Evolutionary conservation across 30 jellyfish, hydroid and myxozoan genomes (phyloP), one percentile per base, ranked within the genome.

Genomic region (Hydra vulgaris): DNA sequence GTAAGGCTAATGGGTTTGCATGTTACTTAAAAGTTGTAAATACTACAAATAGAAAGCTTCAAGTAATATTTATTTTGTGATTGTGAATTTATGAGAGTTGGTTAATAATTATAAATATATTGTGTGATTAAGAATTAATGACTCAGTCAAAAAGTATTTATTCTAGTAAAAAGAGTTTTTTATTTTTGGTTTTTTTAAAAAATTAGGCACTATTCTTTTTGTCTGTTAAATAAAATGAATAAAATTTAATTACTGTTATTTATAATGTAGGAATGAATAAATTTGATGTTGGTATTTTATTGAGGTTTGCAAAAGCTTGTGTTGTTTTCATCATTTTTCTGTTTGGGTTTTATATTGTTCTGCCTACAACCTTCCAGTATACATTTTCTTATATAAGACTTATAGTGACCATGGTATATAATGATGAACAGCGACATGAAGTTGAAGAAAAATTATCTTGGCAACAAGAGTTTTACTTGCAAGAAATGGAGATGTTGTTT

Each of bases 401-500:
- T 24, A 83, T 84, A 20, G 25, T 79, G 12, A 26, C 67, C 23
- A 87, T 87, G 95, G 87, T 78, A 0, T 83, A 27, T 71, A 74
- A 83, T 54, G 98, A 92, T 52, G 23, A 74, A 15, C 87, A 85
- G 19, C 80, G 96, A 70, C 84, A 75, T 54, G 7, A 77, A 53
- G 79, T 83, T 54, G 98, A 86, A 21, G 80, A 84, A 8, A 21
- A 54, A 16, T 54, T 92, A 66, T 82, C 88, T 27, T 85, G 87
- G 72, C 79, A 74, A 56, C 79, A 85, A 17, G 98, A 83, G 40
- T 92, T 87, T 85, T 89, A 91, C 40, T 66, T 92, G 22, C 98
- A 92, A 53, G 89, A 79, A 75, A 78, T 78, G 79, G 98, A 92
- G 68, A 83, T 92, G 95, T 81, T 66, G 80, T 87, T 25, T 56